Base-by-base conservation (phyloP, 2,113 vertebrate species). In the Crotalus viridis region DNA sequence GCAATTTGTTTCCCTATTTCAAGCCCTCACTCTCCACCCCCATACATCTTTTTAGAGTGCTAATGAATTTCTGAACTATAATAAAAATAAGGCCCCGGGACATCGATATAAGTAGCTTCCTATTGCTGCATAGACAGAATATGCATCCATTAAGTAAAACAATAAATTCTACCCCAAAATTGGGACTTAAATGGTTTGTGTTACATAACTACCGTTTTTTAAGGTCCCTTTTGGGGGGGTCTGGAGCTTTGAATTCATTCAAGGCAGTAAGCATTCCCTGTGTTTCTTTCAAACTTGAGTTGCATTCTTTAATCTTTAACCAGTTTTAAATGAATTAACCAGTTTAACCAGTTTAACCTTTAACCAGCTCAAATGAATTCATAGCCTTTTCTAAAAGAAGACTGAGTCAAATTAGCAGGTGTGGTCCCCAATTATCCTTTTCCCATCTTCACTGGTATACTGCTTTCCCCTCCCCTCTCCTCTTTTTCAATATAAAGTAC, bases 1-100 rank as follows among this genome's bases (percentile, higher is more conserved):
- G 96, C 97, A 96, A 97, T 97, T 97, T 97, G 97, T 97, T 97
- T 98, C 93, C 95, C 96, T 96, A 92, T 96, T 96, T 97, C 97
- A 96, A 96, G 90, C 95, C 94, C 94, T 92, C 52, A n/a, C 61
- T n/a, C 87, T 28, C 94, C 93, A 95, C n/a, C 19, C 28, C n/a
- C 56, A 90, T 48, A 24, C 85, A 64, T 92, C 95, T 96, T 96
- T 96, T 96, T 91, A 95, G 94, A 94, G 91, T 93, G 95, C 95
- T 96, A 97, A 97, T 97, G 97, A 97, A 97, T 92, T 96, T 94
- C 95, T 88, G 22, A 69, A 59, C 59, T 52, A 74, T 43, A 61
- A 24, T 28, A 52, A 51, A 55, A 74, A 46, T 74, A 69, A 87
- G 15, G 28, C 28, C 22, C 24, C 39, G 17, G 24, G 19, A 19